Base-by-base conservation (phyloP, 1,140 invertebrate genomes). In the Drosophila persimilis region DNA sequence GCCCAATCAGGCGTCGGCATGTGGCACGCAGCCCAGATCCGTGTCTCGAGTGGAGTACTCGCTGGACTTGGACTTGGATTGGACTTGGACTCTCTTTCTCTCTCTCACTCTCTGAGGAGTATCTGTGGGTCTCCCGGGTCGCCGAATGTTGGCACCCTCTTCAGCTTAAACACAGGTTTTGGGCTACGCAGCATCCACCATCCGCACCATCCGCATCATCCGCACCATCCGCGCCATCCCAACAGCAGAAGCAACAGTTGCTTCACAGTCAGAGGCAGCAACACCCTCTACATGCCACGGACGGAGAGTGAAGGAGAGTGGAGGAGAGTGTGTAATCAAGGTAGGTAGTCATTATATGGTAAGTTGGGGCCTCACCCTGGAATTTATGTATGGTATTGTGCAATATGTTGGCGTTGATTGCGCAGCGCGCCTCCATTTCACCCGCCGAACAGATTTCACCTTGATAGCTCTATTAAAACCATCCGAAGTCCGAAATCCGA, bases 271-370 rank as follows among this genome's bases (percentile, higher is more conserved):
- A 31, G 29, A 31, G 41, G 24, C 54, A 65, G 73, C 35, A 83
- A 74, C 74, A 84, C 70, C 80, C 80, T 83, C 75, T 79, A 83
- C 71, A 66, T 48, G 52, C 63, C 45, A 39, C 15, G 22, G n/a
- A 60, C 45, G 35, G 3, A 39, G 61, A 58, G 47, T 41, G 39
- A 11, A 24, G 24, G 24, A 24, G 20, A 20, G 20, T 20, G 20
- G 20, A 51, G 47, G 62, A 58, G 47, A 80, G 80, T 80, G 80
- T 85, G 80, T 85, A 85, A 86, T 85, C 81, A 85, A 86, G 80
- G 81, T 86, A 85, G 80, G 80, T 86, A 85, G 80, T 86, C 81
- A 85, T 85, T 86, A 85, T 85, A 85, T 80, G 66, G 80, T 86
- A 86, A 85, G 63, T 72, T 85, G 67, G 52, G 20, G 63, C 48